A percentile compares a stretch with the other conserved stretches of the same genome.
phyloP scores from a whole-genome alignment of 2,888 invertebrate genomes.

The Thecocarcelia acutangulata region DNA sequence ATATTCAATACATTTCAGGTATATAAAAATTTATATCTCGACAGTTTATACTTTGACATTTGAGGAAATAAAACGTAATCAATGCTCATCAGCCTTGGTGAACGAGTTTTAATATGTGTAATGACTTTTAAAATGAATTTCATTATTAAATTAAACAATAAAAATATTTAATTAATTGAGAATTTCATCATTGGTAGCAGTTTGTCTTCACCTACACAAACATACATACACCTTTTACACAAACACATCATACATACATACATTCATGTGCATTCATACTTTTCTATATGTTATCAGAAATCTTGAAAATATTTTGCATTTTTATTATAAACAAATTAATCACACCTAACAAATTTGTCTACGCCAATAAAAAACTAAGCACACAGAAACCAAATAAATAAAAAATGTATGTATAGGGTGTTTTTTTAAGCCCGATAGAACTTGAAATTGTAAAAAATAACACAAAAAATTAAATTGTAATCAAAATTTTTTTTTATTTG shows the following conservation, averaged over 20 bases:
- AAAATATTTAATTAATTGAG: neutral
- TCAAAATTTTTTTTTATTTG: too few relatives aligned
- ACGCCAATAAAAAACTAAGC: conserved; percentile 60
- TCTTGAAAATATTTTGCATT: conserved; percentile 57
- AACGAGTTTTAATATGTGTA: neutral
- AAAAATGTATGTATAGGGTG: conserved; percentile 23
- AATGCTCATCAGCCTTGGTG: neutral
- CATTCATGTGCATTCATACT: too few relatives aligned
- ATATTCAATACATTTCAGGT: too few relatives aligned
- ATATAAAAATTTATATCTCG: too few relatives aligned
- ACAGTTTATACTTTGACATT: neutral
- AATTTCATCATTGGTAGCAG: neutral
- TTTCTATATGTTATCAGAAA: conserved; percentile 46
- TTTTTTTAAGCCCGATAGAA: too few relatives aligned
- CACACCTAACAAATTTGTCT: conserved; percentile 67
- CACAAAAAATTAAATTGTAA: too few relatives aligned
- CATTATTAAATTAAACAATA: conserved; percentile 19
- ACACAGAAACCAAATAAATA: conserved; percentile 3
- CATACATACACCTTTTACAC: too few relatives aligned
- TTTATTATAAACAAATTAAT: conserved; percentile 68
- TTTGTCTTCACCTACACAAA: neutral
- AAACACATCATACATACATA: too few relatives aligned
- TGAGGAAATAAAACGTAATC: neutral
- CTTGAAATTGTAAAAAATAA: too few relatives aligned
- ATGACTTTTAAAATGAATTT: neutral